Evolutionary conservation across 2,797 vertebrate species (phyloP), one percentile per base, ranked within the genome.

Genomic region (Lindbergichthys nudifrons): DNA sequence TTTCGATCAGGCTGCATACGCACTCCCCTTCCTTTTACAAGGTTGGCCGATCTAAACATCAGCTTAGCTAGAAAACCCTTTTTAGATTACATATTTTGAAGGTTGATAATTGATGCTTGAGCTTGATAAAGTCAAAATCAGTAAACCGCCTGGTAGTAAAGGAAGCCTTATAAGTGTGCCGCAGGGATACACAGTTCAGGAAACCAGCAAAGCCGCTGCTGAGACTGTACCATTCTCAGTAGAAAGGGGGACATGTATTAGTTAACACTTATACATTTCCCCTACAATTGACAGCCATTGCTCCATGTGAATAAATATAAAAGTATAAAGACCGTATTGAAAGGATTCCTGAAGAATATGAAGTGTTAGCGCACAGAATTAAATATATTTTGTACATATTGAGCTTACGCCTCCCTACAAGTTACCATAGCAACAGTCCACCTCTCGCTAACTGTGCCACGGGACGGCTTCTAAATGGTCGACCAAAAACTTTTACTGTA

Each of bases 221-320:
- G 0, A n/a, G 87, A 0, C 48, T 46, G 54, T 81, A 90, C 88
- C 89, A 92, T 80, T 77, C 60, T 2, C 10, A 3, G 1, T 0
- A 15, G 9, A 26, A 52, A 75, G 82, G 72, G 83, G 41, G 23
- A 12, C 6, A 3, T 15, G 0, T 18, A 2, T 14, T 43, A 0
- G 10, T 8, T 1, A 0, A 1, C 0, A 6, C 12, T 30, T 42
- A 15, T 59, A 46, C 12, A 26, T 42, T 2, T 11, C 0, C 0
- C 0, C 0, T 15, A 2, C 0, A 39, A 0, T 36, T 23, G 12
- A 15, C 0, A 41, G 1, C 0, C 0, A 13, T 60, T 2, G 0
- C 0, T 3, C 10, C 0, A 13, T 26, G 58, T 43, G 39, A 0
- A 16, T 19, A 12, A 21, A 36, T 3, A 3, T 12, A 1, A 30